These are phyloP conservation scores for Diadophis punctatus DNA, from an alignment of 2,113 vertebrate genomes.

Conservation along the genomic window DNA sequence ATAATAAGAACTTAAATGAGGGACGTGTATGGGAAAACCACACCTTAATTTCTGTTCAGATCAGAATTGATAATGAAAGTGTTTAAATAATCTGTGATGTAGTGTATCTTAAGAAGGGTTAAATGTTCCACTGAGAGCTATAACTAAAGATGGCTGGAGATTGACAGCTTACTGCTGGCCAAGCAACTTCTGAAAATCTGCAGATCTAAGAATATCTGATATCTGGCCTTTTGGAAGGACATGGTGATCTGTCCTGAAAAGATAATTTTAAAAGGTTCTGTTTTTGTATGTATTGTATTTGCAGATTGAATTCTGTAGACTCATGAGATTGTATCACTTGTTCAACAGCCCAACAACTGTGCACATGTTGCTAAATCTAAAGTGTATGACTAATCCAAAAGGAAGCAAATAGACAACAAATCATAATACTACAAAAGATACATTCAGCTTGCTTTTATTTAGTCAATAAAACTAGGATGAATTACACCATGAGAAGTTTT, in stretches of 20 bases:
- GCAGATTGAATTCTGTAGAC: background rate
- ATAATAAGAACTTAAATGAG: background rate
- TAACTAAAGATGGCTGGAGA: background rate
- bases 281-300: background rate
- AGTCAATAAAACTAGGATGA: slow-evolving; percentile 13
- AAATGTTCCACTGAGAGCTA: background rate
- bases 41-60: background rate
- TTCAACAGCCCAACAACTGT: background rate
- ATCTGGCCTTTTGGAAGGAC: background rate
- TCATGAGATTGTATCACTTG: background rate
- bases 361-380: background rate
- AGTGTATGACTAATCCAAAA: background rate
- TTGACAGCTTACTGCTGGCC: background rate
- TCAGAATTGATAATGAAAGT: background rate
- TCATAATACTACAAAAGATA: background rate
- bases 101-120: background rate
- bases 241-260: background rate
- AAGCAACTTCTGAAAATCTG: background rate
- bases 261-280: background rate
- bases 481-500: background rate
- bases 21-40: background rate
- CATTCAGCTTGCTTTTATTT: background rate
- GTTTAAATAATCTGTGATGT: background rate
- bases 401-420: background rate
- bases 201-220: background rate